These are phyloP conservation scores for Eristalinus sepulchralis DNA, from an alignment of 2,888 invertebrate genomes.

Conservation along the genomic window DNA sequence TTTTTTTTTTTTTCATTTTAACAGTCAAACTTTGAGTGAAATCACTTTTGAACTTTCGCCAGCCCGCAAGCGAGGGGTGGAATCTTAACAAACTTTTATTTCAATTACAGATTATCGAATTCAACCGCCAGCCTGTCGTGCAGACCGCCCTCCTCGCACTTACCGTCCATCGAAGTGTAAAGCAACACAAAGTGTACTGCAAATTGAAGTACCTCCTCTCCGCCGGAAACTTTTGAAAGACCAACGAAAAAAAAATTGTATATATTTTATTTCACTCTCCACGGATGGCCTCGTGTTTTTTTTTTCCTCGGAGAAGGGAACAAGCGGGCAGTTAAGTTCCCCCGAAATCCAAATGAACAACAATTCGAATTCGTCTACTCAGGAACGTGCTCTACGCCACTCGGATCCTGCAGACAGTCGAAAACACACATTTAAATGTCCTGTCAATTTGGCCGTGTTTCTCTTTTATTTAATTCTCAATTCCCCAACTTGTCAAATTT, in stretches of 20 bases:
- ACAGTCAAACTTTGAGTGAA: conserved; percentile 41
- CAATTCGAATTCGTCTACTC: conserved; percentile 6
- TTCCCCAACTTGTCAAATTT: conserved; percentile 61
- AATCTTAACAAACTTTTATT: conserved; percentile 60
- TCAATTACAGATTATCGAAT: conserved; percentile 65
- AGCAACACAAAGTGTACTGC: conserved; percentile 40
- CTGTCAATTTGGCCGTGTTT: conserved; percentile 57
- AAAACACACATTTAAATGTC: conserved; percentile 65
- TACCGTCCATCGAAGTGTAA: conserved; percentile 1
- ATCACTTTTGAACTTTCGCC: conserved; percentile 52
- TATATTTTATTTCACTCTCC: conserved; percentile 7
- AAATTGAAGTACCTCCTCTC: conserved; percentile 51
- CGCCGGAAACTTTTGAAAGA: conserved; percentile 27
- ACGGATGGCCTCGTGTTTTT: not conserved
- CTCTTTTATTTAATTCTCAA: conserved; percentile 56
- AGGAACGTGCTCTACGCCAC: conserved; percentile 36
- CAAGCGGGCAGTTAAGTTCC: not conserved
- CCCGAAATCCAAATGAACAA: conserved; percentile 49
- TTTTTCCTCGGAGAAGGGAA: conserved; percentile 5
- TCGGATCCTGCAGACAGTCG: not conserved
- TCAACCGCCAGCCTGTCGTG: conserved; percentile 43
- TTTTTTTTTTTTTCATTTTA: not conserved
- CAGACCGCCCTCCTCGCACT: not conserved
- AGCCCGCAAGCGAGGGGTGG: not conserved
- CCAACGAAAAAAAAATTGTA: not conserved